Base-by-base conservation (phyloP, 2,888 invertebrate species). In the Selenia dentaria region DNA sequence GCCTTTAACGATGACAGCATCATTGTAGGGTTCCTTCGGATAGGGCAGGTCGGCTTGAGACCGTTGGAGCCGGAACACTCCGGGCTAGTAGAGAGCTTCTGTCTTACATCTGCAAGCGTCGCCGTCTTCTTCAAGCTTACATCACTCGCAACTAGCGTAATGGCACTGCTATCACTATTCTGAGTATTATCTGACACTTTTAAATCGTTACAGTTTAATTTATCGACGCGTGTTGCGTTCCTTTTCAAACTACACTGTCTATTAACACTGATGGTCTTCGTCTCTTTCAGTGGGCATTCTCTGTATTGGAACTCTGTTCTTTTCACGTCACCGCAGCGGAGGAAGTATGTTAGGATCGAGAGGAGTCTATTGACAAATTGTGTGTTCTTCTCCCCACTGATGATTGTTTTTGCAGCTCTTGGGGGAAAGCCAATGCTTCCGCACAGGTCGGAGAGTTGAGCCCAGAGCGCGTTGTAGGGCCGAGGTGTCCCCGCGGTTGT, bases 401-500 rank as follows among this genome's bases (percentile, higher is more conserved):
- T 92, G 38, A 98, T 93, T 2, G 98, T 97, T 52, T 95, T 93
- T 0, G 96, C 94, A 24, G 96, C 89, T 74, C 94, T 94, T 0
- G 94, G 92, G 0, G 97, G 96, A 75, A 92, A 93, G 1, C 96
- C 97, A 28, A 96, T 92, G 37, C 95, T 95, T n/a, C 97, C 98
- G 72, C 95, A 96, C 14, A 98, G 86, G 74, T 98, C 97, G 20
- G 94, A 93, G 52, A 98, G 91, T 69, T 98, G 98, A 0, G 96
- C 96, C 97, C 97, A 97, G 0, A 97, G 80, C 0, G 97, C 96
- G 83, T 97, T 98, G 79, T 96, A 97, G 0, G 96, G 95, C 1
- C 70, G 69, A 9, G 50, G 54, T 0, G 61, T 27, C 2, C 67
- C 0, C 34, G 0, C 3, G 40, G 14, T 6, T 22, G 22, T 9